These are phyloP conservation scores for Pocillopora grandis DNA, from an alignment of 92 coral and sea anemone genomes.

Conservation along the genomic window DNA sequence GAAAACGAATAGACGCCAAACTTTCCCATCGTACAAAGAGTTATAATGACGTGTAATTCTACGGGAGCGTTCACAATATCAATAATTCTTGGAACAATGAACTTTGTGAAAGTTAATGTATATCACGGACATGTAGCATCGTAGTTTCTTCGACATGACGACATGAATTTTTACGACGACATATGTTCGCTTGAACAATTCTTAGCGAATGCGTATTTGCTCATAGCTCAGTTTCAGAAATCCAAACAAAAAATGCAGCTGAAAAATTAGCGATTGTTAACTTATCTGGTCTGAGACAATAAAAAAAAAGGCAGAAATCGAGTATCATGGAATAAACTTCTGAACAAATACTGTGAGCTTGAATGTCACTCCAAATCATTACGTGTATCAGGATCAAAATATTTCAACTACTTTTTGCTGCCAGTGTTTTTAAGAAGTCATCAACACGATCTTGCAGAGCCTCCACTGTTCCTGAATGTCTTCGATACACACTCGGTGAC, in stretches of 20 bases:
- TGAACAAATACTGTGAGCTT: background rate
- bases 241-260: too few species aligned
- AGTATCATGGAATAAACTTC: background rate
- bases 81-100: background rate
- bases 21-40: background rate
- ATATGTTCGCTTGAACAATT: too few species aligned
- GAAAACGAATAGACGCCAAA: too few species aligned
- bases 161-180: too few species aligned
- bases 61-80: background rate
- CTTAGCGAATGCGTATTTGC: too few species aligned
- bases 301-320: too few species aligned
- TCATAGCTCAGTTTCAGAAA: too few species aligned
- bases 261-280: too few species aligned
- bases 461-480: constrained; percentile 45
- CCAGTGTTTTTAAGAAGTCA: constrained; percentile 68
- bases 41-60: background rate
- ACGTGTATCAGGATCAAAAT: background rate
- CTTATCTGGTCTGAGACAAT: too few species aligned
- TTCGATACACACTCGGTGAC: constrained; percentile 47
- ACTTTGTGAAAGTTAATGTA: background rate
- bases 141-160: too few species aligned
- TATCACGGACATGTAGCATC: too few species aligned
- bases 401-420: constrained; percentile 30
- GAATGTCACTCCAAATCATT: background rate
- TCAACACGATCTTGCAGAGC: constrained; percentile 67